phyloP scores from a whole-genome alignment of 2,113 vertebrate genomes.

The Macrotis lagotis region DNA sequence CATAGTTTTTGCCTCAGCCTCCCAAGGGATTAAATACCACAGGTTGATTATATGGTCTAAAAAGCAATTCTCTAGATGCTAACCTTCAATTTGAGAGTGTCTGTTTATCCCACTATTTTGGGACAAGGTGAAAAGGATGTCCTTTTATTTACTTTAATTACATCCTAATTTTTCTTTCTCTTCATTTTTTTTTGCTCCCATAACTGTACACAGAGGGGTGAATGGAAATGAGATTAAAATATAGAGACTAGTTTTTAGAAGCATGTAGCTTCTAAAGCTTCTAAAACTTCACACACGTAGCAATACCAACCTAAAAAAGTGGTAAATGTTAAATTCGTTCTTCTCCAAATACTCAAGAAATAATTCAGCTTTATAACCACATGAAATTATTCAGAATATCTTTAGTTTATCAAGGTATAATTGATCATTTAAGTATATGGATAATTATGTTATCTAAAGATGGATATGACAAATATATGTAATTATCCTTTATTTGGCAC shows the following conservation, averaged over 20 bases:
- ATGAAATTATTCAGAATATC: neutral
- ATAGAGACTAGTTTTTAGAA: slow-evolving; percentile 21
- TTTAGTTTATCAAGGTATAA: neutral
- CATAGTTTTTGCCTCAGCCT: slow-evolving; percentile 33
- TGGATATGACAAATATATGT: neutral
- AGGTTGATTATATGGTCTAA: slow-evolving; percentile 65
- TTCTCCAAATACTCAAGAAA: neutral
- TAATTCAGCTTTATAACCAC: neutral
- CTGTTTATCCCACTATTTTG: slow-evolving; percentile 56
- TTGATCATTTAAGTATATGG: neutral
- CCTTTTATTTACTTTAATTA: slow-evolving; percentile 64
- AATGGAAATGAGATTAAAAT: slow-evolving; percentile 30
- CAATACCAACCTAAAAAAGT: neutral
- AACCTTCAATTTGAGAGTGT: slow-evolving; percentile 62
- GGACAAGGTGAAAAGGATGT: slow-evolving; percentile 63
- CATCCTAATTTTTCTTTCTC: slow-evolving; percentile 15
- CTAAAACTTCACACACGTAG: no score
- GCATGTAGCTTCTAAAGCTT: no score
- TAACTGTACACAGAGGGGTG: neutral
- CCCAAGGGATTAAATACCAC: slow-evolving; percentile 27
- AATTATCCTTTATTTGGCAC: neutral
- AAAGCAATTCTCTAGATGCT: slow-evolving; percentile 64
- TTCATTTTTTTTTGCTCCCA: neutral
- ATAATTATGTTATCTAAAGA: neutral
- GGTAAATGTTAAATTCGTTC: neutral